Evolutionary conservation across 2,888 invertebrate species (phyloP).

Genomic region (Mechanitis messenoides): DNA sequence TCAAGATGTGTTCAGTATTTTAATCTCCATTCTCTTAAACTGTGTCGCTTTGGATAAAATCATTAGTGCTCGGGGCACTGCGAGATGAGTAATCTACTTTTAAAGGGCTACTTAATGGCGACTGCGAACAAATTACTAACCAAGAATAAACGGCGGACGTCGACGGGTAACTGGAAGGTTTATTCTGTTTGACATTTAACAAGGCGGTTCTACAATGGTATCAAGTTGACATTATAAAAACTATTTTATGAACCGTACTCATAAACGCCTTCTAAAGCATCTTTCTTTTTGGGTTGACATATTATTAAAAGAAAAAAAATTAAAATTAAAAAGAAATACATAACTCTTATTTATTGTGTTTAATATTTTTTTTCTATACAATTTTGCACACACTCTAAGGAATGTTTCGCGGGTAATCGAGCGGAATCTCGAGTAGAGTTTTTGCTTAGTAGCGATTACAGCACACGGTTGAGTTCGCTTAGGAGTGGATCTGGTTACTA

Average conservation of each 20-base stretch:
- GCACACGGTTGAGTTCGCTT: constrained; percentile 37
- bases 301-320: no score
- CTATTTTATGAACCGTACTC: background rate
- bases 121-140: constrained; percentile 56
- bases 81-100: constrained; percentile 59
- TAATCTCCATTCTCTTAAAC: constrained; percentile 62
- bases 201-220: constrained; percentile 23
- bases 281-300: no score
- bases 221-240: constrained; percentile 2
- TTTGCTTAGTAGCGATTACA: constrained; percentile 59
- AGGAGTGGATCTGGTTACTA: constrained; percentile 51
- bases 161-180: constrained; percentile 23
- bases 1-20: constrained; percentile 54
- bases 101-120: constrained; percentile 56
- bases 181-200: constrained; percentile 31
- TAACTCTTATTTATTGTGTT: no score
- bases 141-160: constrained; percentile 41
- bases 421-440: constrained; percentile 51
- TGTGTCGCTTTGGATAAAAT: constrained; percentile 64
- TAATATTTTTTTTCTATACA: constrained; percentile 9
- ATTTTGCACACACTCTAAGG: constrained; percentile 40
- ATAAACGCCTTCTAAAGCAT: background rate
- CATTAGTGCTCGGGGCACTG: constrained; percentile 41
- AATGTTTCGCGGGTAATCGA: constrained; percentile 36
- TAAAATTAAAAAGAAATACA: no score